Conservation (phyloP, 2,797 vertebrate genomes). For the Hephaestus fuliginosus region DNA sequence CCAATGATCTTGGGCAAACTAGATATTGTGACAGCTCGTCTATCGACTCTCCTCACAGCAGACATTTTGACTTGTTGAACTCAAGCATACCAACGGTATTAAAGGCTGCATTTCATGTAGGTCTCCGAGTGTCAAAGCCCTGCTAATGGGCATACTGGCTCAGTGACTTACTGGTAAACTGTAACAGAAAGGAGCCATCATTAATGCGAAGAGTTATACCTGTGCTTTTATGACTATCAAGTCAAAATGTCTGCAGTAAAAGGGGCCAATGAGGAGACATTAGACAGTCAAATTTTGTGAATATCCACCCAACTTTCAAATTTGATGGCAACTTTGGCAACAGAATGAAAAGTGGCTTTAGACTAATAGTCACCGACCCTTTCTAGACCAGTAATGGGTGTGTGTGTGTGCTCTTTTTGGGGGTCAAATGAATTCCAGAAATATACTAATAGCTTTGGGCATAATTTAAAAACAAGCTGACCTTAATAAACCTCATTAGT, state of each 20-base stretch:
- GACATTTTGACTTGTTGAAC: slow-evolving; percentile 12
- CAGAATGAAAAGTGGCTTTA: background rate
- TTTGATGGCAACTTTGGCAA: background rate
- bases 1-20: background rate
- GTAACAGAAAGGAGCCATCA: background rate
- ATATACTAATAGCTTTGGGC: slow-evolving; percentile 8
- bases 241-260: slow-evolving; percentile 16
- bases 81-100: background rate
- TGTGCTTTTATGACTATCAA: background rate
- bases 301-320: background rate
- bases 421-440: background rate
- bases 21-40: background rate
- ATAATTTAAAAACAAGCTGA: slow-evolving; percentile 35
- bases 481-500: slow-evolving; percentile 12
- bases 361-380: background rate
- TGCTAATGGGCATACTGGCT: background rate
- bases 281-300: background rate
- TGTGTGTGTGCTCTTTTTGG: background rate
- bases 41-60: background rate
- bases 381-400: background rate
- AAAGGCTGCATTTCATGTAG: background rate
- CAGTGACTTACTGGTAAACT: background rate
- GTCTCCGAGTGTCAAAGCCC: background rate
- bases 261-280: background rate
- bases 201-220: background rate